A percentile compares a stretch with the other conserved stretches of the same genome.
Conservation (phyloP, 2,113 vertebrate genomes). For the Dicrurus megarhynchus region DNA sequence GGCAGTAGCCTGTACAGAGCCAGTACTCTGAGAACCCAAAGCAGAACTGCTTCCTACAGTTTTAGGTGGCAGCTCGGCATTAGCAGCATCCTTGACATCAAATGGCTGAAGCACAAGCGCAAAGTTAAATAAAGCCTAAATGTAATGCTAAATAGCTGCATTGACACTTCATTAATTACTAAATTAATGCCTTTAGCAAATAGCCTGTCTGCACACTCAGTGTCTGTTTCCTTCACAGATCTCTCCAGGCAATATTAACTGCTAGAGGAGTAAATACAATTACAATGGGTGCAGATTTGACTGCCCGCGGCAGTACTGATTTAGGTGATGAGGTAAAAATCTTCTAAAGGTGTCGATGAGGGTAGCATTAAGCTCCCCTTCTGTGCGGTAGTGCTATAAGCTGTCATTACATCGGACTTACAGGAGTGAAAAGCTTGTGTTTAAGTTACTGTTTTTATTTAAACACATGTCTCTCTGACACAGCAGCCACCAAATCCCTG, state of each 20-base stretch:
- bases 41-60: neutral
- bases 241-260: neutral
- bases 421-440: neutral
- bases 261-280: neutral
- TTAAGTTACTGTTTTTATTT: neutral
- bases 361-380: neutral
- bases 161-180: constrained; percentile 29
- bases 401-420: neutral
- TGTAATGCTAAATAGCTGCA: neutral
- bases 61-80: neutral
- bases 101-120: neutral
- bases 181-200: constrained; percentile 34
- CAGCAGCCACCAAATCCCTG: neutral
- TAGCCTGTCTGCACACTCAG: neutral
- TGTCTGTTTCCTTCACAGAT: neutral
- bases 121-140: neutral
- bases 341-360: neutral
- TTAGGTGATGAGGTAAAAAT: neutral
- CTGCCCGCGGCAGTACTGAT: neutral
- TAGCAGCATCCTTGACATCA: neutral
- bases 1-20: neutral
- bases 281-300: neutral
- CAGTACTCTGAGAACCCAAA: neutral
- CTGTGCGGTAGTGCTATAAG: neutral
- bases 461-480: neutral